Percentiles rank a stretch among this genome's conserved stretches.
Evolutionary conservation across 1,140 invertebrate genomes (phyloP).

Genomic region (Brachionus sp.): DNA sequence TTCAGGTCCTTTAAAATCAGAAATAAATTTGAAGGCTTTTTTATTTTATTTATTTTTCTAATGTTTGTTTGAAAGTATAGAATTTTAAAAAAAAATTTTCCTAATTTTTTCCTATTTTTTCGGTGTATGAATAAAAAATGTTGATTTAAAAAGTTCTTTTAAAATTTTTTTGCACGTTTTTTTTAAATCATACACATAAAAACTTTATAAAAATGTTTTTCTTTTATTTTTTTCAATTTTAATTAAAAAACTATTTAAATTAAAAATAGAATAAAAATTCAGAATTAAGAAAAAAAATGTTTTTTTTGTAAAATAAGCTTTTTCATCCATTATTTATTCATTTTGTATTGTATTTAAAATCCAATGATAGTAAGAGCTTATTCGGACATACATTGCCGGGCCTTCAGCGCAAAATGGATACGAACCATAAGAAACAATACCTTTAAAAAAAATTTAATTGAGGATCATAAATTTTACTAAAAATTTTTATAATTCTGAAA

Average conservation of each 20-base stretch:
- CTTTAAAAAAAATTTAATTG: not conserved
- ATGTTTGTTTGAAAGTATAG: not conserved
- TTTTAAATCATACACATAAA: not conserved
- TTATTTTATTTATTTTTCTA: slow-evolving; percentile 8
- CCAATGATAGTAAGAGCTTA: slow-evolving; percentile 17
- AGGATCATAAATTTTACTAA: not conserved
- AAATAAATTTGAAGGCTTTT: not conserved
- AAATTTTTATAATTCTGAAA: no score
- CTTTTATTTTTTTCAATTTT: not conserved
- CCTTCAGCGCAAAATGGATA: not conserved
- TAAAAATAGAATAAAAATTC: not conserved
- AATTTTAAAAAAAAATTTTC: slow-evolving; percentile 1
- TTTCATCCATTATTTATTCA: not conserved
- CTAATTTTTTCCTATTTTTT: not conserved
- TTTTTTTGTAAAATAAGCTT: no score
- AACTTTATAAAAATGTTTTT: not conserved
- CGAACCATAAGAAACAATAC: slow-evolving; percentile 2
- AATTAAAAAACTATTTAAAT: not conserved
- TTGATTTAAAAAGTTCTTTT: not conserved
- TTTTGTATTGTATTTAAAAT: not conserved
- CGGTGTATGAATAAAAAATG: not conserved
- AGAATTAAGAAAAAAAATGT: not conserved
- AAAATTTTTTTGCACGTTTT: not conserved
- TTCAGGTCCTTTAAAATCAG: not conserved
- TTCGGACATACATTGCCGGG: not conserved